Conservation (phyloP, 2,888 invertebrate genomes). For the Ophraella communa region DNA sequence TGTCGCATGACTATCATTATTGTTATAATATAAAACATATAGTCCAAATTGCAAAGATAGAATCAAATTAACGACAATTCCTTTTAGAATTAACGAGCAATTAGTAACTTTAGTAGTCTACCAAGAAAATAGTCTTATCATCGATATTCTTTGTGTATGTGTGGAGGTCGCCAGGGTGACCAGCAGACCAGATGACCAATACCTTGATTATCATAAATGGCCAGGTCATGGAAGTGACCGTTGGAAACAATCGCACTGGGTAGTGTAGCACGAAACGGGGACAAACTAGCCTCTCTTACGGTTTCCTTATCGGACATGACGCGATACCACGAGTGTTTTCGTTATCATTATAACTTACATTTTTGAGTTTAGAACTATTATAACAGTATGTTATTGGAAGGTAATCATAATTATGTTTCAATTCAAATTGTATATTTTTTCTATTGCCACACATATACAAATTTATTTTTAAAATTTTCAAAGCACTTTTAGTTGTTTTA, state of each 20-base stretch:
- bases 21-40: no score
- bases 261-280: neutral
- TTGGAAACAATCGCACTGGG: constrained; percentile 11
- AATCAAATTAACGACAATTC: neutral
- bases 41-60: no score
- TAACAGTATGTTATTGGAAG: neutral
- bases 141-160: constrained; percentile 51
- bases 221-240: constrained; percentile 36
- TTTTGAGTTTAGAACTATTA: neutral
- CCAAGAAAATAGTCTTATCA: constrained; percentile 30
- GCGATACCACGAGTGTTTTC: neutral
- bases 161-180: constrained; percentile 53
- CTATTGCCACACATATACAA: neutral
- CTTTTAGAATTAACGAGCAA: neutral
- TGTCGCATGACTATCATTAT: no score
- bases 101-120: constrained; percentile 28
- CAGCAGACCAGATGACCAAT: constrained; percentile 54
- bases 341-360: neutral
- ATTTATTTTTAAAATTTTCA: no score
- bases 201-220: constrained; percentile 44
- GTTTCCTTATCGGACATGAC: neutral
- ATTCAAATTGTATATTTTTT: neutral
- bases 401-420: neutral
- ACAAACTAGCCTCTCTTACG: neutral
- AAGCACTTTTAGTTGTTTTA: no score